Conservation (phyloP, 23 tunicate genomes). For the Diplosoma virens region DNA sequence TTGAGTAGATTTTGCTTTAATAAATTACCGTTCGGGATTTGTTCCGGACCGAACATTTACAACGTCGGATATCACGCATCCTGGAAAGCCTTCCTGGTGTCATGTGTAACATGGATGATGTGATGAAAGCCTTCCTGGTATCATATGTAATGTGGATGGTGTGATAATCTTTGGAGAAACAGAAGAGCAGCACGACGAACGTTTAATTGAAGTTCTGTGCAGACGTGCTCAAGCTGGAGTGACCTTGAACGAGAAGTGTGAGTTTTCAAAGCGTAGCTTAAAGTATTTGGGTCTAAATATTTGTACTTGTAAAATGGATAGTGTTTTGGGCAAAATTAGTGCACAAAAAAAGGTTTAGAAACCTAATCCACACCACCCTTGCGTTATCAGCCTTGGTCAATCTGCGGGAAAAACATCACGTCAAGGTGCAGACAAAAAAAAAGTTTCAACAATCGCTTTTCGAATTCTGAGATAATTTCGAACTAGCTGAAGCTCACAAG, state of each 20-base stretch:
- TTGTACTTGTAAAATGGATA: no score
- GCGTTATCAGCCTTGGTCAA: no score
- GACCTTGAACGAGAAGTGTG: slow-evolving; percentile 46
- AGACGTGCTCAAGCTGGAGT: not conserved
- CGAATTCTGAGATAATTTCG: no score
- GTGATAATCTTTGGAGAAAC: slow-evolving; percentile 17
- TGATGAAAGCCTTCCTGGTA: no score
- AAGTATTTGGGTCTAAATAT: slow-evolving; percentile 28
- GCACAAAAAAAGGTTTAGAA: no score
- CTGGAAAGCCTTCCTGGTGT: slow-evolving; percentile 11
- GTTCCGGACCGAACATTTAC: slow-evolving; percentile 44
- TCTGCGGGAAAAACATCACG: no score
- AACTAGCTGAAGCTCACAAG: no score
- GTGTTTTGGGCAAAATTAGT: no score
- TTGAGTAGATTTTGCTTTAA: slow-evolving; percentile 34
- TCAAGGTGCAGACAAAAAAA: no score
- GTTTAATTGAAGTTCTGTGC: slow-evolving; percentile 12
- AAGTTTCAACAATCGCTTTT: no score
- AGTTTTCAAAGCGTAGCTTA: slow-evolving; percentile 7
- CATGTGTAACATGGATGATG: slow-evolving; percentile 36
- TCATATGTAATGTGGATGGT: no score
- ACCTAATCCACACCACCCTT: no score
- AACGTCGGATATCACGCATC: slow-evolving; percentile 13
- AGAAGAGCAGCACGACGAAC: slow-evolving; percentile 18
- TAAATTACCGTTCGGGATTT: slow-evolving; percentile 42